Percentiles rank a stretch among this genome's conserved stretches.
These are phyloP conservation scores for Lepidochitona cinerea DNA, from an alignment of 2,888 invertebrate genomes.

Conservation along the genomic window DNA sequence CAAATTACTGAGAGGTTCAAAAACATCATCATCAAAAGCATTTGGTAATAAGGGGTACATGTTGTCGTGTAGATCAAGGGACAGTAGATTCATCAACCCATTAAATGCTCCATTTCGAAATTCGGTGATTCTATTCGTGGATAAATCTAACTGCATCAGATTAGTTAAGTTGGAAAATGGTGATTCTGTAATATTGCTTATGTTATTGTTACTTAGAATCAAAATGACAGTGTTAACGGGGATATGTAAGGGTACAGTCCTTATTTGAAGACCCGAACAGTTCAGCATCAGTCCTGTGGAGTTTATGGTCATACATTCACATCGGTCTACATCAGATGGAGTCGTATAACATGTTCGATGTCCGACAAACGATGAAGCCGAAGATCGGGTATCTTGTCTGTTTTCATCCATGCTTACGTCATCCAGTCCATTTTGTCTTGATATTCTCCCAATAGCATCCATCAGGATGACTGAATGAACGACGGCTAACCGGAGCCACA, in stretches of 20 bases:
- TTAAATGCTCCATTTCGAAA: background rate
- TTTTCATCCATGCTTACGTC: too few relatives aligned
- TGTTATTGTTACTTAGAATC: background rate
- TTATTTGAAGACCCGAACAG: background rate
- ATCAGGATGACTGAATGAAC: too few relatives aligned
- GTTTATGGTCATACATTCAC: too few relatives aligned
- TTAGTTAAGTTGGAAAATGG: background rate
- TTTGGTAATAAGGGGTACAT: background rate
- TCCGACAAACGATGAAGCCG: too few relatives aligned
- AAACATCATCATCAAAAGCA: background rate
- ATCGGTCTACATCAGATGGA: too few relatives aligned
- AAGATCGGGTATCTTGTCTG: too few relatives aligned
- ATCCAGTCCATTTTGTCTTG: too few relatives aligned
- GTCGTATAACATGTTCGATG: too few relatives aligned
- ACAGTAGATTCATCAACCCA: background rate
- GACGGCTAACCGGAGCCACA: too few relatives aligned
- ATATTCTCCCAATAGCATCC: too few relatives aligned
- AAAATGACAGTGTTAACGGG: background rate
- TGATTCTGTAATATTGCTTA: background rate
- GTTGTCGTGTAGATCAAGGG: background rate
- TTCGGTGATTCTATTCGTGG: background rate
- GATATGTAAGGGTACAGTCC: background rate
- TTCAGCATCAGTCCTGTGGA: too few relatives aligned
- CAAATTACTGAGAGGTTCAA: background rate
- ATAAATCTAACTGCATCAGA: background rate